phyloP scores from a whole-genome alignment of 2,113 vertebrate species.

The Sylvicapra grimmia region DNA sequence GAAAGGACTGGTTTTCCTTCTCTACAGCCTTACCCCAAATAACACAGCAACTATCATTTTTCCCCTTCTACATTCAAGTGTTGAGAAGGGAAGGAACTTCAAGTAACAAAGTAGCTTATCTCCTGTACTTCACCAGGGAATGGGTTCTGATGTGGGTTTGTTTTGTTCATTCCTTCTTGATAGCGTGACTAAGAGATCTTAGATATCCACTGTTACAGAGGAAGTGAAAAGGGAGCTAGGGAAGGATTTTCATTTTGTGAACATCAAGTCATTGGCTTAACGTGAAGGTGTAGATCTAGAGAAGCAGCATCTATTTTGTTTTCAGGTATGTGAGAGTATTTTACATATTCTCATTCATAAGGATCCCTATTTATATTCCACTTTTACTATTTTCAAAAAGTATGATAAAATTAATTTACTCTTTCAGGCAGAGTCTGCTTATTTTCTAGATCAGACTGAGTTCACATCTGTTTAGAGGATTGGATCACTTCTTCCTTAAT shows the following conservation, averaged over 20 bases:
- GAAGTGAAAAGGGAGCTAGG: not conserved
- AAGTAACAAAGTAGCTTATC: not conserved
- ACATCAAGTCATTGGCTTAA: not conserved
- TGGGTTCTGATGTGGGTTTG: not conserved
- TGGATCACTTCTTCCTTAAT: conserved; percentile 9
- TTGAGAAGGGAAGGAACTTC: not conserved
- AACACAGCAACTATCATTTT: not conserved
- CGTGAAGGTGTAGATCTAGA: not conserved
- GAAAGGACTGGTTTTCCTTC: not conserved
- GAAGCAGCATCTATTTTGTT: not conserved
- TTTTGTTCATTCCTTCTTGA: not conserved
- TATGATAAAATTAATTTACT: not conserved
- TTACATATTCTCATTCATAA: not conserved
- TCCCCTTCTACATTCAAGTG: not conserved
- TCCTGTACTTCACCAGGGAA: not conserved
- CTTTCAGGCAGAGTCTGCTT: not conserved
- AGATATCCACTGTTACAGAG: not conserved
- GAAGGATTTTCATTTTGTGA: not conserved
- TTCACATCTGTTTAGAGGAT: not conserved
- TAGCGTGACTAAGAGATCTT: not conserved
- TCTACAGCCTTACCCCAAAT: not conserved
- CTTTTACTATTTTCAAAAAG: not conserved
- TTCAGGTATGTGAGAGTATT: not conserved
- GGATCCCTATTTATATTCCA: not conserved
- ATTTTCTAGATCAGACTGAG: not conserved